Base-by-base conservation (phyloP, 2,797 vertebrate genomes). In the Dicrostonyx torquatus region DNA sequence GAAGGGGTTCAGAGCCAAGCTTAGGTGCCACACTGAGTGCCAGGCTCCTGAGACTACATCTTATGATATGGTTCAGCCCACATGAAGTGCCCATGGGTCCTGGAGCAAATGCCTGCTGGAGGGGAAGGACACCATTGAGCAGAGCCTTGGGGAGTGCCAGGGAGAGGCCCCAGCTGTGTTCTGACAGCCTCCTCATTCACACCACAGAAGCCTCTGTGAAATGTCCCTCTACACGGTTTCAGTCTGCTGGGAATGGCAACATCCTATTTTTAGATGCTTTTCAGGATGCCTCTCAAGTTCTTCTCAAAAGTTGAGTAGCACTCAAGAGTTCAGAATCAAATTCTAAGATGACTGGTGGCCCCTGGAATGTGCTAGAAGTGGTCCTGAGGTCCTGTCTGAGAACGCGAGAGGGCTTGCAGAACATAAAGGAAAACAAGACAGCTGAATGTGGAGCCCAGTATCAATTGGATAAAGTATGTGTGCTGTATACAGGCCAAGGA, bases 401-500 rank as follows among this genome's bases (percentile, higher is more conserved):
- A 93, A 34, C 77, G 73, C 55, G 72, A 83, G 91, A 96, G 76
- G 75, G 31, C 83, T 92, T 91, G 90, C 60, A 73, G 92, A 91
- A 43, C 79, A 14, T 73, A 93, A 89, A 93, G 64, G 34, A 89
- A 96, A 95, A 72, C 26, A 87, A 78, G 88, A 87, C 93, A 84
- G 87, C 79, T 80, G 70, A 58, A 78, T 79, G 40, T 78, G 79
- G 86, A 95, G 89, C 68, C 26, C 31, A 37, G 0, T 78, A 91
- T 90, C 96, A 73, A 92, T 0, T 82, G 85, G 96, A 79, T 66
- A 37, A 95, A 97, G 90, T 84, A 79, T 95, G 95, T 94, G 93
- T 80, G 66, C 43, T 24, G 87, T 50, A 70, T 43, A 77, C 80
- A 90, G 70, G 92, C 94, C 91, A 97, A 75, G 91, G 93, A 50